Percentiles rank a stretch among this genome's conserved stretches.
Evolutionary conservation across 2,113 vertebrate species (phyloP).

Genomic region (Callocephalon fimbriatum): DNA sequence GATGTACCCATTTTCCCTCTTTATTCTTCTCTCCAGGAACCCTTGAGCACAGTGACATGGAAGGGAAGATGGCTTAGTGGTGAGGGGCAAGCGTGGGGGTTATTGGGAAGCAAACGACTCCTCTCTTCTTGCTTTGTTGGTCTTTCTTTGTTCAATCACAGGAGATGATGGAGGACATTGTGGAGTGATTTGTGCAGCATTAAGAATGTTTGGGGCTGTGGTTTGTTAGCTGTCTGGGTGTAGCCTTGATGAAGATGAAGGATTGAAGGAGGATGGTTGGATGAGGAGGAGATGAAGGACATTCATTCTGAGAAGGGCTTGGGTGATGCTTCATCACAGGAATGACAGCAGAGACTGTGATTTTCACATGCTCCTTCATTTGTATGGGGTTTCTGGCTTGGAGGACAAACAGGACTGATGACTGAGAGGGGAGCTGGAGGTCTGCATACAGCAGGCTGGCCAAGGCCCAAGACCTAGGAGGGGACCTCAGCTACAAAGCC

Average conservation of each 20-base stretch:
- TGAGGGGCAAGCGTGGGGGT: not conserved
- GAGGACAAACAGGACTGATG: not conserved
- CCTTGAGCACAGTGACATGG: not conserved
- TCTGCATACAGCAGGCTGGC: not conserved
- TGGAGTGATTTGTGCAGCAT: not conserved
- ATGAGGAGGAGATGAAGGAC: not conserved
- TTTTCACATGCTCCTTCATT: slow-evolving; percentile 1
- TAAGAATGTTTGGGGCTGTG: not conserved
- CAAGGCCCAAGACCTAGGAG: not conserved
- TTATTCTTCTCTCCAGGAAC: not conserved
- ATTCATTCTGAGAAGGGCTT: not conserved
- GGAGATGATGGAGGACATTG: not conserved
- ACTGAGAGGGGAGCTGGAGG: not conserved
- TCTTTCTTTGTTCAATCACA: not conserved
- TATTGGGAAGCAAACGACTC: not conserved
- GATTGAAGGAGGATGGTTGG: not conserved
- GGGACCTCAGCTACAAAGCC: not conserved
- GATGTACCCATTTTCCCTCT: not conserved
- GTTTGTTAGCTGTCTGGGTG: slow-evolving; percentile 7
- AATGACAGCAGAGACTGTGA: slow-evolving; percentile 3
- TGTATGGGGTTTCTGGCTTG: not conserved
- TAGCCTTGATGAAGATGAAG: slow-evolving; percentile 55
- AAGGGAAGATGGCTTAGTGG: not conserved
- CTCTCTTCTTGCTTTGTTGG: not conserved
- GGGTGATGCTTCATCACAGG: not conserved